phyloP scores from a whole-genome alignment of 1,140 invertebrate species.

The Panulirus ornatus region DNA sequence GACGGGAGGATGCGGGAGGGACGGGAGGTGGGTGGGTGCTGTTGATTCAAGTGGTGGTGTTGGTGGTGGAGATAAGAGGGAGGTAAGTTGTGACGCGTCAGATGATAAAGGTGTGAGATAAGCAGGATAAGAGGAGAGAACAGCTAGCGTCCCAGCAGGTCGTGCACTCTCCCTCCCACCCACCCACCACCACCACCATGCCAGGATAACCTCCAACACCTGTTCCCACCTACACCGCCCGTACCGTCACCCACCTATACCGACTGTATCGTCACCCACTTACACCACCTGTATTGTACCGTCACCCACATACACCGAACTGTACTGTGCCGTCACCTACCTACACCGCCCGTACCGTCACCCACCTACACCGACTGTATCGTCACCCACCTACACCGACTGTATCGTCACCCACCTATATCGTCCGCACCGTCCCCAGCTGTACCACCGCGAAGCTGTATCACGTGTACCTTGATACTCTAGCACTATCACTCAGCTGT shows the following conservation, averaged over 20 bases:
- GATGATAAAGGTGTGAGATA: conserved; percentile 22
- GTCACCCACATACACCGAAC: neutral
- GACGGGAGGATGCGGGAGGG: neutral
- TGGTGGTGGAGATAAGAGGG: neutral
- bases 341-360: no score
- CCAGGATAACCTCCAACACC: no score
- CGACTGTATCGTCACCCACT: neutral
- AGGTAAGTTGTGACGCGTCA: neutral
- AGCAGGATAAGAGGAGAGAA: neutral
- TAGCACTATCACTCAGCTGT: no score
- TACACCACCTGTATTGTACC: neutral
- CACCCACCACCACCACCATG: no score
- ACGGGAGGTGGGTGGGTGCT: no score
- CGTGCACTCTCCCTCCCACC: no score
- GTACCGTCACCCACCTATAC: neutral
- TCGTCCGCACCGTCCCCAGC: no score
- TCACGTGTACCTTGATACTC: no score
- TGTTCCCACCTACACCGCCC: no score
- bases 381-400: neutral
- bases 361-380: neutral
- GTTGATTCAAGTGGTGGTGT: neutral
- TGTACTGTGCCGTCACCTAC: neutral
- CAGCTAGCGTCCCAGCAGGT: conserved; percentile 1
- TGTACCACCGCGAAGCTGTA: no score
- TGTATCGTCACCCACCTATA: neutral